A percentile compares a stretch with the other conserved stretches of the same genome.
These are phyloP conservation scores for Tragulus kanchil DNA, from an alignment of 2,113 vertebrate species.

Conservation along the genomic window DNA sequence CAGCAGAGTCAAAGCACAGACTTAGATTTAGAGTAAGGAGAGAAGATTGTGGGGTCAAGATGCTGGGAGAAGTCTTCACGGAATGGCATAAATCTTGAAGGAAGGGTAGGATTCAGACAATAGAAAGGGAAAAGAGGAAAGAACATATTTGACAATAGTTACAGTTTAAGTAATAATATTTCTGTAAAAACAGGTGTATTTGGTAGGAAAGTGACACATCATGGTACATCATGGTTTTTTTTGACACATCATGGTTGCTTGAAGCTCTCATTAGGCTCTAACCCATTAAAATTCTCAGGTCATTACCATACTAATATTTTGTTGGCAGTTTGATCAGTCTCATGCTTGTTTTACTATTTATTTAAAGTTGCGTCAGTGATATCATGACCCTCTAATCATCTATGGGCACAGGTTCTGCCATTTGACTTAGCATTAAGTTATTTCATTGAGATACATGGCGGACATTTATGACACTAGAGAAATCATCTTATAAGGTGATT, in stretches of 20 bases:
- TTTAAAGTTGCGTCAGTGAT: neutral
- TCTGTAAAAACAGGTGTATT: neutral
- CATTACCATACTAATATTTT: neutral
- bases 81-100: neutral
- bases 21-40: neutral
- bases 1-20: neutral
- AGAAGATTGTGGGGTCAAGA: neutral
- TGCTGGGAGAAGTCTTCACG: neutral
- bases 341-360: neutral
- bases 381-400: neutral
- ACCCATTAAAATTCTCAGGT: neutral
- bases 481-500: neutral
- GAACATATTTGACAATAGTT: neutral
- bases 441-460: neutral
- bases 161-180: neutral
- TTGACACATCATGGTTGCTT: neutral
- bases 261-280: neutral
- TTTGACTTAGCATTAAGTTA: conserved; percentile 20
- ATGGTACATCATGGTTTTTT: neutral
- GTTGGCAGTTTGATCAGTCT: neutral
- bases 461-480: neutral
- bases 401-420: neutral
- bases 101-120: neutral
- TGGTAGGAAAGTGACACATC: neutral
- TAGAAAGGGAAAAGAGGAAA: neutral